These are phyloP conservation scores for Neoascia interrupta DNA, from an alignment of 2,888 invertebrate genomes.

Conservation along the genomic window DNA sequence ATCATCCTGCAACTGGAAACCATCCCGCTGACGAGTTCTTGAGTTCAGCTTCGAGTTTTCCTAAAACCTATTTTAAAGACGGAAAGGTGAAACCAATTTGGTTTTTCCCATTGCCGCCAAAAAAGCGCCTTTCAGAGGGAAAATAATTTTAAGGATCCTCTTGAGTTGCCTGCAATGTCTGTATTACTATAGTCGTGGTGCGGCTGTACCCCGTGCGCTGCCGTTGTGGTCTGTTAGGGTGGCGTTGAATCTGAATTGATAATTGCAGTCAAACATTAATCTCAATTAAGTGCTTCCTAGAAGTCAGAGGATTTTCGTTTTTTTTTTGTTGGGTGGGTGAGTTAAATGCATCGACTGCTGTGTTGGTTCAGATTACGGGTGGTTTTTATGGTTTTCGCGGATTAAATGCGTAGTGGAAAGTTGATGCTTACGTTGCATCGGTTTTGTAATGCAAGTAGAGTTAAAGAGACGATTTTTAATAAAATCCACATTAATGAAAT, in stretches of 20 bases:
- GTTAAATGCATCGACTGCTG: slow-evolving; percentile 19
- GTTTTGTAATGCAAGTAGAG: too few species aligned
- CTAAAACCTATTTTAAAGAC: slow-evolving; percentile 53
- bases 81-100: slow-evolving; percentile 68
- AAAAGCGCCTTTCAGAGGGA: slow-evolving; percentile 25
- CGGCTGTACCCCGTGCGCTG: background rate
- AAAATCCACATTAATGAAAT: too few species aligned
- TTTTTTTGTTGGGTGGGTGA: too few species aligned
- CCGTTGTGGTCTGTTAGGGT: background rate
- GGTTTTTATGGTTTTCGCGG: slow-evolving; percentile 21
- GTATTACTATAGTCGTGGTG: background rate
- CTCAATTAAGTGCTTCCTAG: slow-evolving; percentile 74
- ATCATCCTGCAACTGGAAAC: slow-evolving; percentile 37
- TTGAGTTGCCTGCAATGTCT: slow-evolving; percentile 29
- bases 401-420: slow-evolving; percentile 26
- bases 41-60: slow-evolving; percentile 25
- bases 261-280: slow-evolving; percentile 75
- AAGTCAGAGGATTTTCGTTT: background rate
- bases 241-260: slow-evolving; percentile 71
- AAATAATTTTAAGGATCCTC: slow-evolving; percentile 62
- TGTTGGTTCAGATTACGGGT: slow-evolving; percentile 4
- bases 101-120: slow-evolving; percentile 49
- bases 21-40: slow-evolving; percentile 14
- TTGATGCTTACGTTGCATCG: slow-evolving; percentile 8
- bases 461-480: too few species aligned